phyloP scores from a whole-genome alignment of 2,888 invertebrate species.

The Cosmorhoe ocellata region DNA sequence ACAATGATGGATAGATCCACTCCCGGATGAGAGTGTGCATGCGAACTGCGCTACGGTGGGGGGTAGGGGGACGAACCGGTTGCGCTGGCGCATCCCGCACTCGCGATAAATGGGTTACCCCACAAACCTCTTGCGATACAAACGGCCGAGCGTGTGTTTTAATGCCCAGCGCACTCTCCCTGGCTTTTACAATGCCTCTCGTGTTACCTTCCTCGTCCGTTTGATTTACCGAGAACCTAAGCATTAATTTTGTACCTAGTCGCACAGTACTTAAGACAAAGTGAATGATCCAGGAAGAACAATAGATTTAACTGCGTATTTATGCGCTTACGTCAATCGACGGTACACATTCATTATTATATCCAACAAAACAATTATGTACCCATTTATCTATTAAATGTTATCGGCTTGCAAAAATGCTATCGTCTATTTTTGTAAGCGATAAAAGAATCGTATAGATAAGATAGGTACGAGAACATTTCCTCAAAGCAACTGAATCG shows the following conservation, averaged over 20 bases:
- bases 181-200: slow-evolving; percentile 22
- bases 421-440: slow-evolving; percentile 52
- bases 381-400: slow-evolving; percentile 34
- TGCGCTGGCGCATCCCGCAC: slow-evolving; percentile 54
- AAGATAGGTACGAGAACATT: slow-evolving; percentile 56
- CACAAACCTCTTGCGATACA: slow-evolving; percentile 79
- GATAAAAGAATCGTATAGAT: slow-evolving; percentile 56
- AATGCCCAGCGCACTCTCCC: slow-evolving; percentile 32
- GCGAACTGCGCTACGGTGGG: slow-evolving; percentile 27
- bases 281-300: slow-evolving; percentile 28
- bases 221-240: slow-evolving; percentile 14
- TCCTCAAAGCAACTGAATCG: slow-evolving; percentile 66
- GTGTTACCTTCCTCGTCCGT: slow-evolving; percentile 12
- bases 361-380: slow-evolving; percentile 30
- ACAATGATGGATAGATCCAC: slow-evolving; percentile 48
- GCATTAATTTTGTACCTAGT: slow-evolving; percentile 13
- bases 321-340: slow-evolving; percentile 43
- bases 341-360: slow-evolving; percentile 15
- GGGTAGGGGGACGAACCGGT: slow-evolving; percentile 60
- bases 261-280: slow-evolving; percentile 2
- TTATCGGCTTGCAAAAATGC: slow-evolving; percentile 55
- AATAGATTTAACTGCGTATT: slow-evolving; percentile 22
- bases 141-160: slow-evolving; percentile 44
- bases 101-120: slow-evolving; percentile 78
- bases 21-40: slow-evolving; percentile 70